phyloP scores from a whole-genome alignment of 2,113 vertebrate species.

The Cervus canadensis region DNA sequence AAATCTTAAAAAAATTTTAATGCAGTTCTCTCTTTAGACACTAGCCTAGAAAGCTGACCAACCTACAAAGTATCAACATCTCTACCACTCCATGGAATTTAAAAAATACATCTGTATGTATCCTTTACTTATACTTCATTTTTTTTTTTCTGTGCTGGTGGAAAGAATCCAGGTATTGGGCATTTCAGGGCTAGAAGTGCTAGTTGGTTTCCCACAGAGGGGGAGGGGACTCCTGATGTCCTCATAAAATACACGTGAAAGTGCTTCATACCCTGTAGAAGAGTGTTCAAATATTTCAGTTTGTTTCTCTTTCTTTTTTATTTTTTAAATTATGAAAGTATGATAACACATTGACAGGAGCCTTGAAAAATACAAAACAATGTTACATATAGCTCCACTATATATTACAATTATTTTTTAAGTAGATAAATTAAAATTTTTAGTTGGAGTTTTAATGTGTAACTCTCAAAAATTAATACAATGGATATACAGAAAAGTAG shows the following conservation, averaged over 20 bases:
- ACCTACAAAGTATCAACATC: neutral
- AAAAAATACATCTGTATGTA: neutral
- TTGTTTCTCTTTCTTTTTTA: neutral
- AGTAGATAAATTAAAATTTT: neutral
- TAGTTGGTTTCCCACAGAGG: neutral
- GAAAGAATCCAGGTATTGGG: neutral
- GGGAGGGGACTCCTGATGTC: neutral
- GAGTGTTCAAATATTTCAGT: neutral
- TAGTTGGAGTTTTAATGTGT: neutral
- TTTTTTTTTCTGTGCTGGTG: neutral
- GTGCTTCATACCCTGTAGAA: neutral
- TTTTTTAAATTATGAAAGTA: neutral
- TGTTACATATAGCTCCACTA: neutral
- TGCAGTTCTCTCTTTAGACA: conserved; percentile 18
- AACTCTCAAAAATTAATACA: neutral
- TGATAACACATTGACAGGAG: neutral
- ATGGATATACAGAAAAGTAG: neutral
- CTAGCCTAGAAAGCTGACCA: conserved; percentile 8
- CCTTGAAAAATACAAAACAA: neutral
- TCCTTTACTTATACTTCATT: neutral
- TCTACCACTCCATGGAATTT: neutral
- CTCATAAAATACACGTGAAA: neutral
- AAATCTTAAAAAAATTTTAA: neutral
- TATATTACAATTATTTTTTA: neutral
- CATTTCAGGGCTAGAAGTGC: conserved; percentile 23